These are phyloP conservation scores for Luscinia luscinia DNA, from an alignment of 2,797 vertebrate genomes.

Conservation along the genomic window DNA sequence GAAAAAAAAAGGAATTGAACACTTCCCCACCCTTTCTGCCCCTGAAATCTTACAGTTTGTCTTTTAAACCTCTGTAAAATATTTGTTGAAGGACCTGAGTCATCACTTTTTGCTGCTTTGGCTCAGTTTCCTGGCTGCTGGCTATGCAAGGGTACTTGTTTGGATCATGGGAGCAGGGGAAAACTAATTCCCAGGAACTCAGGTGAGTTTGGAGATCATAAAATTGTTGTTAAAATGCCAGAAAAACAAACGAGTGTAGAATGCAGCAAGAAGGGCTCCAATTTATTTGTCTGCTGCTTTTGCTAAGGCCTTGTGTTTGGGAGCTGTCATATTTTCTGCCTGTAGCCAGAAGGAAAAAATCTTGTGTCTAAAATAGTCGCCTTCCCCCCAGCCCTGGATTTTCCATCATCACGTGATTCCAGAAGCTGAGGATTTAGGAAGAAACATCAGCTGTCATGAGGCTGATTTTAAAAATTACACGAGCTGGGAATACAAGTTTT, in stretches of 20 bases:
- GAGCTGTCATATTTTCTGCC: conserved; percentile 1
- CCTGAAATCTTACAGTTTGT: not conserved
- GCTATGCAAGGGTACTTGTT: not conserved
- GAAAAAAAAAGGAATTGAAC: not conserved
- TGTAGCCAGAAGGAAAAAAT: conserved; percentile 27
- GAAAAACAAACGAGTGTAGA: not conserved
- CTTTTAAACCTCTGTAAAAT: not conserved
- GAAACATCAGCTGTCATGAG: not conserved
- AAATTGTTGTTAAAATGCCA: not conserved
- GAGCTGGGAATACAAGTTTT: not conserved
- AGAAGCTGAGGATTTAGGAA: conserved; percentile 26
- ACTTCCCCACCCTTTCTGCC: accelerated
- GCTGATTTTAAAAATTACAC: not conserved
- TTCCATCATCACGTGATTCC: not conserved
- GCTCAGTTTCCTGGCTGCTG: not conserved
- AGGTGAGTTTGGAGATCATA: not conserved
- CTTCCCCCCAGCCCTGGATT: conserved; percentile 14
- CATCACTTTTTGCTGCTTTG: not conserved
- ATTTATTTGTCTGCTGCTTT: not conserved
- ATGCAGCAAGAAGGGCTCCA: not conserved
- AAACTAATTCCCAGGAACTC: not conserved
- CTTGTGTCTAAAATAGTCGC: not conserved
- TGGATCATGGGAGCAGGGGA: not conserved
- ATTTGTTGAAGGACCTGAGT: not conserved
- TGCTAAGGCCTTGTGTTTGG: not conserved